Evolutionary conservation across 35 echinoderm and acorn worm species (phyloP).

Genomic region (Anneissia japonica): DNA sequence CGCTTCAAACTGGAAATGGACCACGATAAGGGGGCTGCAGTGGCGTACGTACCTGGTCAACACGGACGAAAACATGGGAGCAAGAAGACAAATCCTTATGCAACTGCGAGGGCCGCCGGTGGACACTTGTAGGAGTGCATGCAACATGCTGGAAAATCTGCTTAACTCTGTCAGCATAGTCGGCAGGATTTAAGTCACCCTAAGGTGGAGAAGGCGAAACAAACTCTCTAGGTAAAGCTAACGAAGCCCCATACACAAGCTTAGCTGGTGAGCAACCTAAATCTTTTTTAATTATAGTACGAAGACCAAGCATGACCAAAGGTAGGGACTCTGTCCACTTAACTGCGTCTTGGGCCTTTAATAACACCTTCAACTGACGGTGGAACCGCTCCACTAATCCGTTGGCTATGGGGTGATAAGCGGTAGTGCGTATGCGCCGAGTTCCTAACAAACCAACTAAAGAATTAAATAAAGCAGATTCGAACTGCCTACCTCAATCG

Average conservation of each 20-base stretch:
- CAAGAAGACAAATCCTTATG: background rate
- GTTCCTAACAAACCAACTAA: background rate
- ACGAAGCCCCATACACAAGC: background rate
- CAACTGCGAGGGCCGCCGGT: background rate
- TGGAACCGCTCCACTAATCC: constrained; percentile 28
- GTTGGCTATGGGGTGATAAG: constrained; percentile 24
- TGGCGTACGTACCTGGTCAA: background rate
- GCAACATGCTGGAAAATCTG: background rate
- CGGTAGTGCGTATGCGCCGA: background rate
- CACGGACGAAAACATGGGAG: background rate
- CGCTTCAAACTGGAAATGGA: background rate
- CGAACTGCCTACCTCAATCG: constrained; percentile 16
- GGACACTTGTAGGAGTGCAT: background rate
- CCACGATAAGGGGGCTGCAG: background rate
- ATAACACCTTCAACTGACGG: background rate
- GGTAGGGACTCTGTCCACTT: constrained; percentile 4
- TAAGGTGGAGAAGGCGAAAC: background rate
- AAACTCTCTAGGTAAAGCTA: background rate
- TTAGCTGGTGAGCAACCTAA: background rate
- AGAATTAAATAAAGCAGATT: background rate
- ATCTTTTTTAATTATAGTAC: background rate
- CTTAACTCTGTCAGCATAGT: background rate
- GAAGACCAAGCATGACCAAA: background rate
- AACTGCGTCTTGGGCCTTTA: background rate
- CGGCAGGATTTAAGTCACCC: background rate